Evolutionary conservation across 2,888 invertebrate genomes (phyloP).

Genomic region (Coleophora flavipennella): DNA sequence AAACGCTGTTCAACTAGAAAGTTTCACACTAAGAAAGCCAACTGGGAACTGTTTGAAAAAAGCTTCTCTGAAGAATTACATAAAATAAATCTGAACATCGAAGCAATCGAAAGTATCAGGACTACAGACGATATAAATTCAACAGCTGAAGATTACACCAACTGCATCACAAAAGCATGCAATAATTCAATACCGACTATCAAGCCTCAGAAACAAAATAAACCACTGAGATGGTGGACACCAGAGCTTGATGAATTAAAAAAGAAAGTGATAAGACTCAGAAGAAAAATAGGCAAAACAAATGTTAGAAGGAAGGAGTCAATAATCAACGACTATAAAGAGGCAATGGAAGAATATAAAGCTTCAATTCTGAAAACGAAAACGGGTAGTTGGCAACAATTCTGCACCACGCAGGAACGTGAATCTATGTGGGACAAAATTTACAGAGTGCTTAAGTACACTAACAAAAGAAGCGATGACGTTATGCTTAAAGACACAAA

Average conservation of each 20-base stretch:
- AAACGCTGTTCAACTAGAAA: background rate
- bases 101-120: background rate
- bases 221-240: conserved; percentile 5
- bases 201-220: background rate
- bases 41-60: background rate
- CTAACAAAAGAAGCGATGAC: conserved; percentile 3
- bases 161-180: background rate
- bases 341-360: conserved; percentile 3
- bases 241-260: conserved; percentile 2
- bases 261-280: background rate
- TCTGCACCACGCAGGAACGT: conserved; percentile 6
- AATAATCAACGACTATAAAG: conserved; percentile 1
- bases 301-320: background rate
- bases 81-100: background rate
- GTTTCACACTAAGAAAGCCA: background rate
- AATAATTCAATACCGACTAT: background rate
- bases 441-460: conserved; percentile 7
- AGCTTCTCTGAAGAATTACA: background rate
- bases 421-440: conserved; percentile 11
- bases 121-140: background rate
- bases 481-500: background rate
- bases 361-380: background rate
- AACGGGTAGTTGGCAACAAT: conserved; percentile 9
- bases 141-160: background rate
- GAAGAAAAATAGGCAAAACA: conserved; percentile 3